phyloP scores from a whole-genome alignment of 2,797 vertebrate species.

The Merluccius polli region DNA sequence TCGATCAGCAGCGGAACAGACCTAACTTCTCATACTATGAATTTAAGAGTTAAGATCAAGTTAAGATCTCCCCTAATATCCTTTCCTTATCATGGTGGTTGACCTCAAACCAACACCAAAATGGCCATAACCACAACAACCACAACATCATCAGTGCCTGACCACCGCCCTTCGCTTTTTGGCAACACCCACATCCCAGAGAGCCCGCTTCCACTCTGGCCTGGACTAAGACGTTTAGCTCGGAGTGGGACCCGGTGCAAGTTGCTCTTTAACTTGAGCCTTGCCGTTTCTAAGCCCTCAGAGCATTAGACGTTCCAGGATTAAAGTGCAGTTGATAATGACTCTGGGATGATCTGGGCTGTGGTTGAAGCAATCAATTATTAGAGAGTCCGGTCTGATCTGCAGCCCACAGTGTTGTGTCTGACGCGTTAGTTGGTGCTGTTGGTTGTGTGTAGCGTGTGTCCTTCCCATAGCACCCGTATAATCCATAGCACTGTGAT shows the following conservation, averaged over 20 bases:
- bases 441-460: not conserved
- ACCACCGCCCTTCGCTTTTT: not conserved
- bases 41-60: too few species aligned
- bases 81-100: not conserved
- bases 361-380: not conserved
- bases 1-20: not conserved
- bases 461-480: not conserved
- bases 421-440: not conserved
- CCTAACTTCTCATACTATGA: not conserved
- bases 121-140: not conserved
- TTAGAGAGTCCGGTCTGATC: not conserved
- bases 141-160: not conserved
- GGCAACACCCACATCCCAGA: not conserved
- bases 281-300: not conserved
- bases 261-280: slow-evolving; percentile 34
- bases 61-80: not conserved
- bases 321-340: not conserved
- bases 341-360: not conserved
- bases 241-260: slow-evolving; percentile 29
- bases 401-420: not conserved
- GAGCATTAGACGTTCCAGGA: not conserved
- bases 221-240: slow-evolving; percentile 27
- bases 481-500: not conserved
- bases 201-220: slow-evolving; percentile 13
- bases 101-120: not conserved